Evolutionary conservation across 2,888 invertebrate species (phyloP).

Genomic region (Horisme vitalbata): DNA sequence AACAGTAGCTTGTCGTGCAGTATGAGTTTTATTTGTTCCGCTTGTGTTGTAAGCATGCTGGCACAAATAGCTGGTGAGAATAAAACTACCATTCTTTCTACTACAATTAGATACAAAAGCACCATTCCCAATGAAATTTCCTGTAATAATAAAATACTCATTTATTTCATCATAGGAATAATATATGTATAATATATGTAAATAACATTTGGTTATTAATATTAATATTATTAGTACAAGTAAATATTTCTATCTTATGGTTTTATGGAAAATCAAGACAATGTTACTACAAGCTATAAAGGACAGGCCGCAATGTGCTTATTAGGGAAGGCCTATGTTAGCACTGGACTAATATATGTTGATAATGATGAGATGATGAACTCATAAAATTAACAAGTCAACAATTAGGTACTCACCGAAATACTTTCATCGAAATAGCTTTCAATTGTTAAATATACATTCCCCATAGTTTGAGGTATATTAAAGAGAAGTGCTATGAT

Average conservation of each 20-base stretch:
- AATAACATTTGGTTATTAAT: no score
- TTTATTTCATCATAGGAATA: no score
- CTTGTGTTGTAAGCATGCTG: background rate
- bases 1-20: conserved; percentile 1
- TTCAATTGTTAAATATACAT: background rate
- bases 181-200: no score
- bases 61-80: background rate
- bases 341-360: no score
- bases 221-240: no score
- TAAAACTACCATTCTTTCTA: background rate
- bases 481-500: background rate
- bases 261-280: no score
- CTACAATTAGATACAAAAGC: background rate
- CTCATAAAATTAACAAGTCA: no score
- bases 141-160: background rate
- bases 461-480: background rate
- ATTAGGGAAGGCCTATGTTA: no score
- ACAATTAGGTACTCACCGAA: background rate
- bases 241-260: no score
- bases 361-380: no score
- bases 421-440: background rate
- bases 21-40: background rate
- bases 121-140: background rate
- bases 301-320: no score
- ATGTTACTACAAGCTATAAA: no score